These are phyloP conservation scores for Corapipo altera DNA, from an alignment of 2,113 vertebrate species.

Conservation along the genomic window DNA sequence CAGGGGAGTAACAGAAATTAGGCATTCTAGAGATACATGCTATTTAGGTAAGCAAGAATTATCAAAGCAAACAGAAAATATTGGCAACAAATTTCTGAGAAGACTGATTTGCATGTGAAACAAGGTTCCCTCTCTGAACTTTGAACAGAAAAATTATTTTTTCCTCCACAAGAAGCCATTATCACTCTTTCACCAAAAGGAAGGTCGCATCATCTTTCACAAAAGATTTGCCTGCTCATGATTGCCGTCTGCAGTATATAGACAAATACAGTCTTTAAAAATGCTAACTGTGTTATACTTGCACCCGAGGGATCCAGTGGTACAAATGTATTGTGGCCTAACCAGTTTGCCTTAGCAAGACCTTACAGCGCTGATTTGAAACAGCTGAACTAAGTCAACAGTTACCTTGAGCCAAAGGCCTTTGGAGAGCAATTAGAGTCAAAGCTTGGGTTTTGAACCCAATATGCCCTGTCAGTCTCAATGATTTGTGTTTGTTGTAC, in stretches of 20 bases:
- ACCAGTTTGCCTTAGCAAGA: constrained; percentile 82
- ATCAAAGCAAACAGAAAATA: neutral
- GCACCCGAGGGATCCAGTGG: constrained; percentile 71
- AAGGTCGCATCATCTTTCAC: constrained; percentile 72
- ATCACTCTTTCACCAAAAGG: constrained; percentile 71
- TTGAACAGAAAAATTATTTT: constrained; percentile 75
- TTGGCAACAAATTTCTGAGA: constrained; percentile 29
- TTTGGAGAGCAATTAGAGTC: constrained; percentile 87
- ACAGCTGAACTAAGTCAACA: constrained; percentile 90
- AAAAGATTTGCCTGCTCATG: constrained; percentile 76
- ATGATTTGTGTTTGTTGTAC: constrained; percentile 86
- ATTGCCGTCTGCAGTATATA: constrained; percentile 72
- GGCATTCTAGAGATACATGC: neutral
- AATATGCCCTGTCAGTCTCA: constrained; percentile 84
- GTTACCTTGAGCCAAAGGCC: constrained; percentile 86
- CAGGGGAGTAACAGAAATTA: neutral
- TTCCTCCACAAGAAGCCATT: constrained; percentile 69
- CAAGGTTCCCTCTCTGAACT: constrained; percentile 35
- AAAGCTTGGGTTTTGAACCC: constrained; percentile 83
- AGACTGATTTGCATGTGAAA: constrained; percentile 14
- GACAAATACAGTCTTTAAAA: constrained; percentile 80
- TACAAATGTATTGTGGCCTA: constrained; percentile 79
- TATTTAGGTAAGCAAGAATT: neutral
- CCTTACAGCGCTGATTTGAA: constrained; percentile 83
- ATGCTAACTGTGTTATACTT: constrained; percentile 80